Evolutionary conservation across 2,113 vertebrate species (phyloP), one percentile per base, ranked within the genome.

Genomic region (Rhinichthys klamathensis): DNA sequence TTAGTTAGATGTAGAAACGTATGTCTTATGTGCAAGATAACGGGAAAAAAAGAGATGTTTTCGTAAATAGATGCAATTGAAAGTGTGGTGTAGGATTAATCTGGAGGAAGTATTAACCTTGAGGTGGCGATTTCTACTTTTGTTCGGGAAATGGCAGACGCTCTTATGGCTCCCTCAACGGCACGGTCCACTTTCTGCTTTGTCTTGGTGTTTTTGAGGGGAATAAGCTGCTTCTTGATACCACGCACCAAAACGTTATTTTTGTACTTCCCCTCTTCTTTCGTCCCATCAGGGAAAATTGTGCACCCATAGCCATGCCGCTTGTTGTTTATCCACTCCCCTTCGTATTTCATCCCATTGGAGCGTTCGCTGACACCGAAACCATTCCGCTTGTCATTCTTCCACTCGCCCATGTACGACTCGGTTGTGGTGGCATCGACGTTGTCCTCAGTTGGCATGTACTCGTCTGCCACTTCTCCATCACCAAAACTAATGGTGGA

Each of bases 61-160:
- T 77, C 8, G 6, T 13, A 7, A 41, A 41, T 25, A 44, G 23
- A 6, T 83, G 25, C 3, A 16, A 32, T 15, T 82, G 58, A 61
- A 23, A 32, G 11, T 69, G 63, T 15, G 63, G 25, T 51, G 79
- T 81, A 30, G 76, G 10, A 65, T 54, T 6, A 25, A 49, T 3
- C 25, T 85, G 3, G 2, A 44, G 6, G n/a, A 18, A 2, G 73
- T 9, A 27, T 78, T 87, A 95, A 99, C 97, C 97, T 98, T 56
- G 97, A 99, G 65, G 96, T 96, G 81, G 97, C 97, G 75, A 99
- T 99, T 91, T 99, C 97, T 88, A 99, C 97, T 95, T 99, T 99
- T 81, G 97, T 99, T 96, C 94, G 96, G 32, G 97, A 97, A 85
- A 98, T 97, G 86, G 96, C 96, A 1, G 97, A 97, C 0, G 97